Evolutionary conservation across 1,140 invertebrate genomes (phyloP).

Genomic region (Cydia fagiglandana): DNA sequence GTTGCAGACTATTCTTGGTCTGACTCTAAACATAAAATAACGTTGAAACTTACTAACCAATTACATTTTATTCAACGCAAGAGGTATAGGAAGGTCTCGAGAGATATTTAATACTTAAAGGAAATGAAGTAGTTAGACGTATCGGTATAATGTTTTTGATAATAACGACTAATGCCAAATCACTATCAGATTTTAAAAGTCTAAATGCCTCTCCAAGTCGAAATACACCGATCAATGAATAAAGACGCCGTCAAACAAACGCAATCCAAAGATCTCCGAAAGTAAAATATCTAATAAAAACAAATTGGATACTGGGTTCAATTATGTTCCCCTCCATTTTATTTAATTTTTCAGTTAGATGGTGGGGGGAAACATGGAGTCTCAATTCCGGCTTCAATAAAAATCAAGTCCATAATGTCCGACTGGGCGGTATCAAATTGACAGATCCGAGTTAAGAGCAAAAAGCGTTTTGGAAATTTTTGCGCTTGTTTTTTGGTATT

Average conservation of each 20-base stretch:
- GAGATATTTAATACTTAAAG: too few species aligned
- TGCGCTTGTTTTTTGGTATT: too few species aligned
- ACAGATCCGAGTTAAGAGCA: neutral
- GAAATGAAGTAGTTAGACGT: too few species aligned
- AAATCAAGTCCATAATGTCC: conserved; percentile 59
- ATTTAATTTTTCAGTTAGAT: conserved; percentile 26
- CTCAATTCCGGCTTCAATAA: conserved; percentile 57
- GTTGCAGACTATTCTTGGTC: too few species aligned
- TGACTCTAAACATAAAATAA: too few species aligned
- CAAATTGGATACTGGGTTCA: conserved; percentile 31
- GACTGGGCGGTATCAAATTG: conserved; percentile 53
- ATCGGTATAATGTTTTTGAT: too few species aligned
- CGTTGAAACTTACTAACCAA: too few species aligned
- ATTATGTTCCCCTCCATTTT: conserved; percentile 28
- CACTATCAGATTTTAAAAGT: too few species aligned
- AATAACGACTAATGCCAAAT: too few species aligned
- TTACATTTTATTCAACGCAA: too few species aligned
- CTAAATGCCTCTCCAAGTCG: neutral
- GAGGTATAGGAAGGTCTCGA: too few species aligned
- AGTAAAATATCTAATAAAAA: conserved; percentile 32
- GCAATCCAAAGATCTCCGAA: conserved; percentile 22
- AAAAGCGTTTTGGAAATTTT: neutral
- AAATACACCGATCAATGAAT: conserved; percentile 10
- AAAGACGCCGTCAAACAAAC: neutral
- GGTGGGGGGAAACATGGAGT: conserved; percentile 38